Conservation (phyloP, 2,113 vertebrate genomes). For the human (Homo sapiens) region DNA sequence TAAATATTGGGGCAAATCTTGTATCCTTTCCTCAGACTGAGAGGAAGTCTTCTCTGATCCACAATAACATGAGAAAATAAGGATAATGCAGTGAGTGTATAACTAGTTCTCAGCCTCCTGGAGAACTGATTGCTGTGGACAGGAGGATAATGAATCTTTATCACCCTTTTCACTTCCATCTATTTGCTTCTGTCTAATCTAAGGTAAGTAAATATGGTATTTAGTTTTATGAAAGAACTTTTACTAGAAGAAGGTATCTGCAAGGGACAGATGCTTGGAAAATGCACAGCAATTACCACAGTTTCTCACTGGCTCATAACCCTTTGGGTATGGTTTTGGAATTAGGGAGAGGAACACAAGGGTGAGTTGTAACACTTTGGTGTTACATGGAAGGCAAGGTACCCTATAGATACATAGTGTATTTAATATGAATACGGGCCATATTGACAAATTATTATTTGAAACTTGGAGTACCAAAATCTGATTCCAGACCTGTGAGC, state of each 20-base stretch:
- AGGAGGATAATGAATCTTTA: not conserved
- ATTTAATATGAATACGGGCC: not conserved
- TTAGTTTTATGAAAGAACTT: not conserved
- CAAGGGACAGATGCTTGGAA: not conserved
- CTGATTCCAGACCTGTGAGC: too few species aligned
- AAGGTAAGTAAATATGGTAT: not conserved
- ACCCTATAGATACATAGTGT: not conserved
- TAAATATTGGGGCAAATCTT: not conserved
- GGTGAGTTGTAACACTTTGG: not conserved
- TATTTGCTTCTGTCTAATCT: not conserved
- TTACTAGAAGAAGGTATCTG: not conserved
- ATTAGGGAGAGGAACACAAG: not conserved
- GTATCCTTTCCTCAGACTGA: not conserved
- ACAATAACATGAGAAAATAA: not conserved
- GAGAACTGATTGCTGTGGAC: not conserved
- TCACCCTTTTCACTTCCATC: not conserved
- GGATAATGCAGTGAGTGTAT: not conserved
- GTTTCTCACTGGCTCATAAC: not conserved
- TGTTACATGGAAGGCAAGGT: not conserved
- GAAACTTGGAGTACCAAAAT: not conserved
- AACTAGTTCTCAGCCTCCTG: not conserved
- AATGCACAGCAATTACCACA: not conserved
- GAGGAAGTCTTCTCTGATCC: not conserved
- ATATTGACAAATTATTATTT: not conserved
- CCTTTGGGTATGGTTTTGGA: not conserved